These are phyloP conservation scores for Tyria jacobaeae DNA, from an alignment of 2,888 invertebrate genomes.

Conservation along the genomic window DNA sequence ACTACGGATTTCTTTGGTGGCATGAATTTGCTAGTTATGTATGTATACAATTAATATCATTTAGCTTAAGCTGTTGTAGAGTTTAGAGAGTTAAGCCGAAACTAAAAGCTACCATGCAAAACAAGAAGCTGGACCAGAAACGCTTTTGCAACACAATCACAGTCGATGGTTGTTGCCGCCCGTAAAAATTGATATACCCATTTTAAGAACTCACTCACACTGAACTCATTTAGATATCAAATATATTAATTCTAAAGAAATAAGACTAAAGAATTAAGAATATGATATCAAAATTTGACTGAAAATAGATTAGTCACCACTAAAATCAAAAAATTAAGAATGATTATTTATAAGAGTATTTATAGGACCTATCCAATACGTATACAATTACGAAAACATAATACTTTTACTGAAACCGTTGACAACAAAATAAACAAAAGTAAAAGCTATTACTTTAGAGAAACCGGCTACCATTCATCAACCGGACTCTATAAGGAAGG, in stretches of 20 bases:
- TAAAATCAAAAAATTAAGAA: not conserved
- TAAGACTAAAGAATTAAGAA: too few species aligned
- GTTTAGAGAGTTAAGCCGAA: not conserved
- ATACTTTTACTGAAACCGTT: not conserved
- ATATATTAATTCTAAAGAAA: too few species aligned
- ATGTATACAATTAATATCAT: not conserved
- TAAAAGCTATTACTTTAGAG: conserved; percentile 26
- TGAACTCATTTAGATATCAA: too few species aligned
- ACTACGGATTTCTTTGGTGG: not conserved
- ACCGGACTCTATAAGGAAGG: conserved; percentile 55
- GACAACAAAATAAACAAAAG: conserved; percentile 4
- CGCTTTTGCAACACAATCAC: not conserved
- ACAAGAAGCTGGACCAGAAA: not conserved
- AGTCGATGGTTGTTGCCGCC: not conserved
- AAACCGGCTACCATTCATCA: conserved; percentile 33
- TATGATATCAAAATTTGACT: too few species aligned
- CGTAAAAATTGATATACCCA: too few species aligned
- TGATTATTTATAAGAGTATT: not conserved
- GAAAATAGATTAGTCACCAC: too few species aligned
- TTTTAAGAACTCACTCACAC: too few species aligned
- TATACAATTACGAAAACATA: not conserved
- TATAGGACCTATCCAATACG: not conserved
- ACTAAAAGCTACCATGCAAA: not conserved
- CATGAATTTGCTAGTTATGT: not conserved
- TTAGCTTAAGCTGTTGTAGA: not conserved